Conservation (phyloP, 1,140 invertebrate species). For the Chrysopa pallens region DNA sequence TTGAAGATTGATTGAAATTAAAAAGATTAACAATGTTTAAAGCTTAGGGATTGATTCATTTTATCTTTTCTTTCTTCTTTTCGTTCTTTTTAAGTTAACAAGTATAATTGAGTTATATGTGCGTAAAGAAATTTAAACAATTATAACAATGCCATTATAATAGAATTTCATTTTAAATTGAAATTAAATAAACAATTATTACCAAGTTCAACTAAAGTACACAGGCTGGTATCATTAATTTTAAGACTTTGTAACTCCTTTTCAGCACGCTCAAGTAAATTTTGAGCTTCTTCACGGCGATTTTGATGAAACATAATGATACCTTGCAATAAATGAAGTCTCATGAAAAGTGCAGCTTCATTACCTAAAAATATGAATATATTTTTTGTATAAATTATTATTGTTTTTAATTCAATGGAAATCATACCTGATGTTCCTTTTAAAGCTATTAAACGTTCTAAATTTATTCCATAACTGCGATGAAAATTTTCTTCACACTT, state of each 20-base stretch:
- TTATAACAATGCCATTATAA: background rate
- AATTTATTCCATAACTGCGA: constrained; percentile 48
- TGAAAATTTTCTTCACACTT: constrained; percentile 45
- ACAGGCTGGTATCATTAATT: constrained; percentile 35
- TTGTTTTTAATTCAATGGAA: constrained; percentile 1
- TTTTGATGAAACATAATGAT: constrained; percentile 59
- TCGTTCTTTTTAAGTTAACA: too few species aligned
- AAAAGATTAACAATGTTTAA: too few species aligned
- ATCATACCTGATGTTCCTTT: constrained; percentile 39
- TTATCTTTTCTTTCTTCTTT: too few species aligned
- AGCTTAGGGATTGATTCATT: too few species aligned
- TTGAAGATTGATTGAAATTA: too few species aligned
- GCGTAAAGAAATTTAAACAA: background rate
- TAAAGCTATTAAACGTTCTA: constrained; percentile 43
- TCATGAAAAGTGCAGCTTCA: constrained; percentile 51
- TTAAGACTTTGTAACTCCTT: constrained; percentile 36
- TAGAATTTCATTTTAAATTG: constrained; percentile 9
- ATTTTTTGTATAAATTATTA: constrained; percentile 1
- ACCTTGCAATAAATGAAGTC: constrained; percentile 58
- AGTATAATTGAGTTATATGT: background rate
- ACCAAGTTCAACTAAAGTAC: constrained; percentile 35
- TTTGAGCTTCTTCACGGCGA: constrained; percentile 33
- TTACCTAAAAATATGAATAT: constrained; percentile 36
- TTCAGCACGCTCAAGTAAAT: constrained; percentile 36
- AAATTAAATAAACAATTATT: constrained; percentile 4